Evolutionary conservation across 2,888 invertebrate species (phyloP), one percentile per base, ranked within the genome.

Genomic region (Athalia cordata): DNA sequence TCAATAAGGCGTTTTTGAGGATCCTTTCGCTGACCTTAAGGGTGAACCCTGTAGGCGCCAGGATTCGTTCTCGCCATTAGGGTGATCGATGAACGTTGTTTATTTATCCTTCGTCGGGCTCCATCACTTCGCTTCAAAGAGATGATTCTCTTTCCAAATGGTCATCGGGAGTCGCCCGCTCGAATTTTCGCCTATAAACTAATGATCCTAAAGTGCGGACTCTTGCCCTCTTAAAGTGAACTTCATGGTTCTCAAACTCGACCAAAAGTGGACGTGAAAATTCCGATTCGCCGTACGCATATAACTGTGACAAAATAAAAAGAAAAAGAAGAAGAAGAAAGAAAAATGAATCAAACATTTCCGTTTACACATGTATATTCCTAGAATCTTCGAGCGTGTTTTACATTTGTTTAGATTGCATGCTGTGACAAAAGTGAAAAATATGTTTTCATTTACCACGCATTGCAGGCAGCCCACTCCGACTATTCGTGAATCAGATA

Each of bases 11-110:
- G 5, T 3, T 59, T n/a, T 4, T 5, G 3, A 47, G n/a, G 59
- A 57, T 72, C 47, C 15, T 72, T 59, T 43, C n/a, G 47, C 59
- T 72, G 59, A 72, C 72, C 72, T 13, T 13, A 2, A 78, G 79
- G 29, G 74, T 61, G 77, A 77, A 77, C 66, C 72, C 67, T 66
- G 29, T 29, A 65, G 70, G 78, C 78, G 64, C 77, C 68, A 78
- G 78, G 72, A 82, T 81, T 82, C 74, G 80, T 83, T 82, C 79
- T 79, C 79, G 83, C 83, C 82, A 84, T 87, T 85, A 85, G 77
- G 70, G 80, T 86, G 87, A 87, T 86, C 82, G 84, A 89, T 86
- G 87, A 83, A 80, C 52, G 77, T 50, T 81, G 85, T 86, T 86
- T 84, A 85, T 86, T 86, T 85, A 83, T 83, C 79, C 80, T 79